Conservation (phyloP, 2,888 invertebrate genomes). For the Nomada lathburiana region DNA sequence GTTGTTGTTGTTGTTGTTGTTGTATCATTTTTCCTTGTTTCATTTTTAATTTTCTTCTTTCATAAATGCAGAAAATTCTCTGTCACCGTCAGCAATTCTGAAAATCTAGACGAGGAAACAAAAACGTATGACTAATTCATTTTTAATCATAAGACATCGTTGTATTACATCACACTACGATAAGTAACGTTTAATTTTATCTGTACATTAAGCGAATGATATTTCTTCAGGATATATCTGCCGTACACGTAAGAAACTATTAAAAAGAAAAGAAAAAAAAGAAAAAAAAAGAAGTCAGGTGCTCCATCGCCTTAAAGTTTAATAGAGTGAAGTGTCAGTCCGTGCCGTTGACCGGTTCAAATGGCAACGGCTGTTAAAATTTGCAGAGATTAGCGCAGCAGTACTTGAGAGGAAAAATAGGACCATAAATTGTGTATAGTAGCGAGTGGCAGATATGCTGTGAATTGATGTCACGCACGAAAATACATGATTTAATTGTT, state of each 20-base stretch:
- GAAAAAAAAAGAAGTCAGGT: constrained; percentile 54
- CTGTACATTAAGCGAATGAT: constrained; percentile 32
- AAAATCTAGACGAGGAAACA: neutral
- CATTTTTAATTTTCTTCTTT: neutral
- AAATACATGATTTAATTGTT: constrained; percentile 43
- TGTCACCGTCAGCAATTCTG: neutral
- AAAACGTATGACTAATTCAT: constrained; percentile 10
- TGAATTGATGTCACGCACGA: constrained; percentile 44
- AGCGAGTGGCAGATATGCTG: constrained; percentile 55
- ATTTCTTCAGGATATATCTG: constrained; percentile 61
- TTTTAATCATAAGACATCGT: constrained; percentile 47
- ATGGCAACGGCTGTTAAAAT: constrained; percentile 62
- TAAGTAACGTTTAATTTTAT: constrained; percentile 40
- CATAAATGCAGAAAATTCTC: constrained; percentile 4
- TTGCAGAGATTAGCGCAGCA: constrained; percentile 58
- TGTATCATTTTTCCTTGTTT: neutral
- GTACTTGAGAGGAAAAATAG: constrained; percentile 63
- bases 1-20: too few relatives aligned
- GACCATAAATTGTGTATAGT: constrained; percentile 63
- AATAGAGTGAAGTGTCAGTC: constrained; percentile 61
- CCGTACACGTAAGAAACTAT: constrained; percentile 50
- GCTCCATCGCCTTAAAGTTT: constrained; percentile 70
- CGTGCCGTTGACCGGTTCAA: constrained; percentile 71
- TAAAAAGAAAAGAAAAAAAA: constrained; percentile 27
- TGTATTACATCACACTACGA: constrained; percentile 27